Conservation (phyloP, 92 coral and sea anemone genomes). For the Pocillopora grandis region DNA sequence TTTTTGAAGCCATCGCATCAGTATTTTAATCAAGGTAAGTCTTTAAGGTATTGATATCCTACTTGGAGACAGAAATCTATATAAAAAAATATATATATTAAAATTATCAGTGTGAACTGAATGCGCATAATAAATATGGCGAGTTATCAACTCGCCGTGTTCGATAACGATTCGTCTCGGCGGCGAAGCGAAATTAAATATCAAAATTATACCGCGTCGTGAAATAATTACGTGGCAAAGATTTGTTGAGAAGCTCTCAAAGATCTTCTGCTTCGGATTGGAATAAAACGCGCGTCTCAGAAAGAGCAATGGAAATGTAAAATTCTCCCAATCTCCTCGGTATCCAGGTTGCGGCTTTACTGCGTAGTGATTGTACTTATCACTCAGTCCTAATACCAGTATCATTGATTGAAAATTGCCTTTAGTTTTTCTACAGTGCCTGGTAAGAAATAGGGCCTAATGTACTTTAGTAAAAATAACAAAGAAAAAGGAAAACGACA, state of each 20-base stretch:
- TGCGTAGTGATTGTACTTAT: conserved; percentile 18
- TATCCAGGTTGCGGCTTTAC: conserved; percentile 6
- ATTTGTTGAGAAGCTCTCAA: background rate
- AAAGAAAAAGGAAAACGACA: background rate
- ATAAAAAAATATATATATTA: background rate
- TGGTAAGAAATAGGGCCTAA: background rate
- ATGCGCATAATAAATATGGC: background rate
- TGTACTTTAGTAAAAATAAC: background rate
- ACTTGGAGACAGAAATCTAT: background rate
- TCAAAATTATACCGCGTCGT: too few relatives aligned
- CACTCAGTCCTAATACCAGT: conserved; percentile 6
- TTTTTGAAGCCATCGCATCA: conserved; percentile 29
- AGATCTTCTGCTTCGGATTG: background rate
- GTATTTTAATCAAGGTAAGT: conserved; percentile 37
- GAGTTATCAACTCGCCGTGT: conserved; percentile 3
- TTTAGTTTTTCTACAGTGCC: background rate
- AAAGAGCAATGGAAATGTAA: background rate
- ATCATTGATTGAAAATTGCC: background rate
- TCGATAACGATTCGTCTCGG: background rate
- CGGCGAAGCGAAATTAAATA: too few relatives aligned
- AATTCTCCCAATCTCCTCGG: background rate
- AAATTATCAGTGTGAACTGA: background rate
- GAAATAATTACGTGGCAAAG: background rate
- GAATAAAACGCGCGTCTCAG: background rate
- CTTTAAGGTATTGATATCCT: conserved; percentile 10